Evolutionary conservation across 2,888 invertebrate species (phyloP), one percentile per base, ranked within the genome.

Genomic region (Acleris holmiana): DNA sequence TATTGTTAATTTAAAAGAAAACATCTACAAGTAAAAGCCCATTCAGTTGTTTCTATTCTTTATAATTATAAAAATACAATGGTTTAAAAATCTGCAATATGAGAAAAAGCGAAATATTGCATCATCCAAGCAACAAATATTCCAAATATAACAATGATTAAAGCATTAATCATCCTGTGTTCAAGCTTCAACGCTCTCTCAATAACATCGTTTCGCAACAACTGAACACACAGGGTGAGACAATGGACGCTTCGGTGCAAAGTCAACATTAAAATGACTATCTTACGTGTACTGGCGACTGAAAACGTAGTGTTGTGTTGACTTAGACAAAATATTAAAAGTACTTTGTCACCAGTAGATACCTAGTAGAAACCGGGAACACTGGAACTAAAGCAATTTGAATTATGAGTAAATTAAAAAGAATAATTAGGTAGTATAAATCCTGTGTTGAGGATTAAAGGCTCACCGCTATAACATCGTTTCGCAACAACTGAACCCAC

Each of bases 211-310:
- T 44, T n/a, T 35, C 21, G 19, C n/a, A 18, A 7, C 60, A 46
- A 8, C 51, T 60, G 60, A 51, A 60, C 18, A 60, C 29, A 60
- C 15, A 60, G 19, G 5, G 25, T 41, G n/a, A n/a, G n/a, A 60
- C 59, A 51, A 60, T 44, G 29, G 25, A 19, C 44, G 18, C 53
- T 53, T 41, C 41, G n/a, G 41, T 19, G n/a, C 19, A 53, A 53
- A 53, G 15, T 7, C 4, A 40, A 40, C 15, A 40, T 3, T 40
- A 4, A 53, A 40, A 19, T 51, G 35, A 35, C 13, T 35, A 8
- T 1, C 35, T 35, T 29, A 10, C 8, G 29, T 29, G 29, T 29
- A 29, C 29, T 2, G 3, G 29, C 29, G 29, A 13, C 10, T 29
- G 29, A 10, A 29, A 29, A 29, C 29, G 29, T 3, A 10, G 29